Percentiles rank a stretch among this genome's conserved stretches.
phyloP scores from a whole-genome alignment of 2,113 vertebrate species.

The Pachyramphus minor region DNA sequence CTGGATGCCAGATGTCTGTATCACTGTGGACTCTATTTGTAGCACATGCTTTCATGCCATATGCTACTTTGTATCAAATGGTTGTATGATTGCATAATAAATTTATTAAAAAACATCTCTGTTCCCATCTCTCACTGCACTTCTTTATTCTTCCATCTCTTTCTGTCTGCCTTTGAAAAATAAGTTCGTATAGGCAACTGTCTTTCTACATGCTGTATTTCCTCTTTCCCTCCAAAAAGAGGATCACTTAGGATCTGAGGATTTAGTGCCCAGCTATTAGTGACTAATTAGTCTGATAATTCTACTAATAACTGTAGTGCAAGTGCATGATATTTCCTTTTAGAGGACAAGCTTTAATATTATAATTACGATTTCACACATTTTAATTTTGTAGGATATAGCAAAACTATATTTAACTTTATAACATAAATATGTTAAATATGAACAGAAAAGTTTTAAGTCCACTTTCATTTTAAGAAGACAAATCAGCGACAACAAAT shows the following conservation, averaged over 20 bases:
- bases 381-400: not conserved
- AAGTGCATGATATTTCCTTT: not conserved
- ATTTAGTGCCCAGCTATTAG: not conserved
- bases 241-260: not conserved
- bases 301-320: not conserved
- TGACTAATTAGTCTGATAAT: not conserved
- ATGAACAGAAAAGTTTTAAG: not conserved
- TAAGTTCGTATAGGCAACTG: not conserved
- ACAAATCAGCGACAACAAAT: not conserved
- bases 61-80: slow-evolving; percentile 54
- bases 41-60: slow-evolving; percentile 33
- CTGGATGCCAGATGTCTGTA: slow-evolving; percentile 58
- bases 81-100: slow-evolving; percentile 1
- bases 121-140: not conserved
- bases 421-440: not conserved
- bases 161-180: not conserved
- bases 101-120: not conserved
- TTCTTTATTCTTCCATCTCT: not conserved
- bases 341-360: not conserved
- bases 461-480: not conserved
- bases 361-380: not conserved
- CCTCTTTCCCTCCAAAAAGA: not conserved
- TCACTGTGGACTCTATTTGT: slow-evolving; percentile 64
- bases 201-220: not conserved
- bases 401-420: not conserved